Evolutionary conservation across 2,113 vertebrate genomes (phyloP).

Genomic region (Salvator merianae): DNA sequence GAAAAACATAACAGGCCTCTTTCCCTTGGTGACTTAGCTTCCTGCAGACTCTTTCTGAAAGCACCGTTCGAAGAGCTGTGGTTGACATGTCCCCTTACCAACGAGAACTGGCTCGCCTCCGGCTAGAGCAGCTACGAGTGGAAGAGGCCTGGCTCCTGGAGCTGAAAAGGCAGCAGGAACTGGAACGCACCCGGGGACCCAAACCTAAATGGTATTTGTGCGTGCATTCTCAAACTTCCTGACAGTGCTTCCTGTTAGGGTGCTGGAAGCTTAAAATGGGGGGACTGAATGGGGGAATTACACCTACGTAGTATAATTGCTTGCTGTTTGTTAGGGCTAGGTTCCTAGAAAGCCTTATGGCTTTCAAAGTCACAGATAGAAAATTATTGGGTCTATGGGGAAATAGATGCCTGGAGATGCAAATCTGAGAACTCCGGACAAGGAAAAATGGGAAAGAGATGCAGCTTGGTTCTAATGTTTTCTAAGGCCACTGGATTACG

Average conservation of each 20-base stretch:
- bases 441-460: too few relatives aligned
- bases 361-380: too few relatives aligned
- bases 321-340: too few relatives aligned
- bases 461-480: too few relatives aligned
- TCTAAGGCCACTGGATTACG: too few relatives aligned
- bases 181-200: slow-evolving; percentile 39
- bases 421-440: too few relatives aligned
- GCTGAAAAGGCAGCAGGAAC: slow-evolving; percentile 37
- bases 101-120: slow-evolving; percentile 29
- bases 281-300: too few relatives aligned
- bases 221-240: too few relatives aligned
- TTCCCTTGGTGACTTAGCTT: slow-evolving; percentile 21
- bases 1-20: background rate
- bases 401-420: too few relatives aligned
- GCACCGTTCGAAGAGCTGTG: background rate
- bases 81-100: slow-evolving; percentile 32
- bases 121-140: slow-evolving; percentile 24
- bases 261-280: background rate
- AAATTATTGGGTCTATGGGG: too few relatives aligned
- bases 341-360: too few relatives aligned
- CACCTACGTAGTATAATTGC: too few relatives aligned
- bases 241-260: background rate
- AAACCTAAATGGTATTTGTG: slow-evolving; percentile 26
- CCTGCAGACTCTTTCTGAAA: slow-evolving; percentile 31
- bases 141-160: slow-evolving; percentile 42